Conservation (phyloP, 2,113 vertebrate genomes). For the Elanoides forficatus region DNA sequence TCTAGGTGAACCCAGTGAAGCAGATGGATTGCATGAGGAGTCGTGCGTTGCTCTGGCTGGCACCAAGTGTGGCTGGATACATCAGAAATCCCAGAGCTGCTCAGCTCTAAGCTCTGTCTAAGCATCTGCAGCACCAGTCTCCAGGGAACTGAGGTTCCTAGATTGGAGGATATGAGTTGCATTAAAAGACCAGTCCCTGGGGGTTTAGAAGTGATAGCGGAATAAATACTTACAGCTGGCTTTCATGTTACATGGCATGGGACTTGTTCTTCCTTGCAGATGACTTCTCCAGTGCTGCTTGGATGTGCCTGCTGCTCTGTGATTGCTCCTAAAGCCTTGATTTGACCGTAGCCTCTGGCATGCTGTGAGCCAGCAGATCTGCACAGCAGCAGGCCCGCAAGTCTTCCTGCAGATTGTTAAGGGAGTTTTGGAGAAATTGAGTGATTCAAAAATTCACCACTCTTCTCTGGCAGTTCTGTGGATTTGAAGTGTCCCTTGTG, state of each 20-base stretch:
- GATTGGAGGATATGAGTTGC: neutral
- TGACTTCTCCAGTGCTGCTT: neutral
- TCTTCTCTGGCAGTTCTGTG: neutral
- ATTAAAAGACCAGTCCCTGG: neutral
- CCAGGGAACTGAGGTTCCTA: neutral
- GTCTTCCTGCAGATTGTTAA: neutral
- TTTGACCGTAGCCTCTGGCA: neutral
- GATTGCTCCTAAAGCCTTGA: neutral
- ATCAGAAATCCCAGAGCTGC: neutral
- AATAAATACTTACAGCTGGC: neutral
- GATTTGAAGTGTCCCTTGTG: accelerated
- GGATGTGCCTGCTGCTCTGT: neutral
- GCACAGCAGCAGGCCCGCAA: neutral
- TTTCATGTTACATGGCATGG: neutral
- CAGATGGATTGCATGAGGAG: neutral
- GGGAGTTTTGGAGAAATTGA: neutral
- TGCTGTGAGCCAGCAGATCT: neutral
- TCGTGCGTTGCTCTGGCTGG: neutral
- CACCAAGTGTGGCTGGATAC: neutral
- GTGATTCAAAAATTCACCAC: neutral
- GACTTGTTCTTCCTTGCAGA: neutral
- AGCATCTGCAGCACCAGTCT: neutral
- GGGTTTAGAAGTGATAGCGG: neutral
- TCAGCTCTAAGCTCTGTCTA: neutral
- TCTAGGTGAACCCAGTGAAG: neutral